These are phyloP conservation scores for Murina feae DNA, from an alignment of 2,113 vertebrate species.

Conservation along the genomic window DNA sequence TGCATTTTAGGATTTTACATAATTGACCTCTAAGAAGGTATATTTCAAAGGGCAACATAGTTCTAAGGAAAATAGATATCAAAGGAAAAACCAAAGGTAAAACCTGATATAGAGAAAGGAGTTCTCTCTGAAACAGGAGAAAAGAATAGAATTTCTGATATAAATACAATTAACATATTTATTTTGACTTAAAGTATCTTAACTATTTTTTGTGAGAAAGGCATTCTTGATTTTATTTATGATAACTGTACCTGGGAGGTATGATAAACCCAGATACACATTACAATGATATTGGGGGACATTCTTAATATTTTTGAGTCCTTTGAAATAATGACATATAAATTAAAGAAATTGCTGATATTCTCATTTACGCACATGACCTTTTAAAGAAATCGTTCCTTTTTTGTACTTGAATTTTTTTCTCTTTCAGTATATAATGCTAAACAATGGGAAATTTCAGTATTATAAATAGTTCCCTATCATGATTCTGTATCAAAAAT, in stretches of 20 bases:
- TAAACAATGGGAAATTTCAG: background rate
- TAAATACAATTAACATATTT: background rate
- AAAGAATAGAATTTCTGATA: background rate
- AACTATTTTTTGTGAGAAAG: background rate
- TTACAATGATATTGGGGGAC: background rate
- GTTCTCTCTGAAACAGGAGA: background rate
- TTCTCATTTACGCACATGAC: background rate
- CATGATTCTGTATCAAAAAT: background rate
- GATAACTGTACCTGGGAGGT: background rate
- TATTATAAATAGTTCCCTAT: background rate
- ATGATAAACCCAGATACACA: background rate
- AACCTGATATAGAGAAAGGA: background rate
- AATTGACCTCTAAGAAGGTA: background rate
- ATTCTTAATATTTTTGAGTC: background rate
- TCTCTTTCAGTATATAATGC: background rate
- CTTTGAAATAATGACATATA: background rate
- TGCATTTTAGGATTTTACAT: background rate
- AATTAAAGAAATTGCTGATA: background rate
- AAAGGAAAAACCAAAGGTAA: background rate
- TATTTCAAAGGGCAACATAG: background rate
- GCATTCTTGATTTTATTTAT: background rate
- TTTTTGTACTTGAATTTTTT: background rate
- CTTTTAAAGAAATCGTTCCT: background rate
- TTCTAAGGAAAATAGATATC: background rate
- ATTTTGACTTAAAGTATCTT: background rate